These are phyloP conservation scores for Erebia epiphron DNA, from an alignment of 2,888 invertebrate species.

Conservation along the genomic window DNA sequence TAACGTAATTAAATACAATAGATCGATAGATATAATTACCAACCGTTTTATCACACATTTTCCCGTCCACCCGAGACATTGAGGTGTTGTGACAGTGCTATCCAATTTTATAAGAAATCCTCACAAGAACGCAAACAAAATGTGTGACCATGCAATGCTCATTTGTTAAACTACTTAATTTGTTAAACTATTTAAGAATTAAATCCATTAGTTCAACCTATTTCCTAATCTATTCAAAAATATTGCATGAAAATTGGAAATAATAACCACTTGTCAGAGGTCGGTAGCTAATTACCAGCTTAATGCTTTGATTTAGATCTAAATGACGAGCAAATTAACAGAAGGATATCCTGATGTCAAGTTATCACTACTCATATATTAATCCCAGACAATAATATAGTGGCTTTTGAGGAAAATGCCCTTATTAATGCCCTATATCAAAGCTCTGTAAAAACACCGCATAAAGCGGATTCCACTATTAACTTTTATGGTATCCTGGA, in stretches of 20 bases:
- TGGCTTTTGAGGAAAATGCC: too few relatives aligned
- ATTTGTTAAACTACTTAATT: too few relatives aligned
- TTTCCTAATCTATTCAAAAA: neutral
- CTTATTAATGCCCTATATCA: too few relatives aligned
- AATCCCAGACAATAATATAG: too few relatives aligned
- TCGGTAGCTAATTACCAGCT: neutral
- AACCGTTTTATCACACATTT: slow-evolving; percentile 9
- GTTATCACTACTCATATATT: neutral
- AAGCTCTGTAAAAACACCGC: too few relatives aligned
- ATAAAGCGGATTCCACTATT: too few relatives aligned
- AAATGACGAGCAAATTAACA: neutral
- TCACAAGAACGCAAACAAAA: slow-evolving; percentile 2
- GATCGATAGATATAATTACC: neutral
- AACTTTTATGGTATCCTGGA: too few relatives aligned
- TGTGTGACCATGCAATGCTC: neutral
- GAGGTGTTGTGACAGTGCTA: neutral
- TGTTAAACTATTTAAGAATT: neutral
- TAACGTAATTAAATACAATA: slow-evolving; percentile 3
- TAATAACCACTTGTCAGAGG: neutral
- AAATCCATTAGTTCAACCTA: neutral
- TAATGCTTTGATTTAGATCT: neutral
- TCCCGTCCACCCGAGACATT: neutral
- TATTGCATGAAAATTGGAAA: slow-evolving; percentile 2
- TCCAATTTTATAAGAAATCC: neutral
- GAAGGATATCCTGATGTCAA: neutral